phyloP scores from a whole-genome alignment of 2,797 vertebrate genomes.

The Brotula barbata region DNA sequence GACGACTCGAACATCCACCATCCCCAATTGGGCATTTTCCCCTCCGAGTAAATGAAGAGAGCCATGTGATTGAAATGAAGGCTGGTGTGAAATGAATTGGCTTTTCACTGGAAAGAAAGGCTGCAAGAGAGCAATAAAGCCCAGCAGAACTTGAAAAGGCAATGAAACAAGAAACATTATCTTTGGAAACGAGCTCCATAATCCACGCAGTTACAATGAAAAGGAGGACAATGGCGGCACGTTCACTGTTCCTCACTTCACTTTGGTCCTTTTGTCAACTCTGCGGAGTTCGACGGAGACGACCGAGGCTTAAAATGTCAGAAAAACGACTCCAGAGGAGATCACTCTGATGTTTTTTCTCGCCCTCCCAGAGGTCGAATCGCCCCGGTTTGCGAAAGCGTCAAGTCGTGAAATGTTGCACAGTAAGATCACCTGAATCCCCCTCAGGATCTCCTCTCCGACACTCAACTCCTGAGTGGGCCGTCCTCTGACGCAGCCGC shows the following conservation, averaged over 20 bases:
- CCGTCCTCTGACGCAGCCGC: slow-evolving; percentile 55
- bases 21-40: slow-evolving; percentile 44
- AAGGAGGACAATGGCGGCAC: slow-evolving; percentile 54
- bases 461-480: slow-evolving; percentile 56
- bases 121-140: slow-evolving; percentile 56
- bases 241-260: slow-evolving; percentile 22
- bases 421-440: slow-evolving; percentile 54
- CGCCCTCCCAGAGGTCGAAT: slow-evolving; percentile 6
- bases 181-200: slow-evolving; percentile 67
- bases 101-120: slow-evolving; percentile 60
- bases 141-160: slow-evolving; percentile 47
- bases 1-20: slow-evolving; percentile 29
- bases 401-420: slow-evolving; percentile 39
- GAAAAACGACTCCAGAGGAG: too few species aligned
- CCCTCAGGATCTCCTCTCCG: slow-evolving; percentile 55
- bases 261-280: slow-evolving; percentile 59
- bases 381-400: slow-evolving; percentile 30
- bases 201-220: slow-evolving; percentile 72
- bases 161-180: slow-evolving; percentile 72
- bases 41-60: slow-evolving; percentile 30
- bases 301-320: slow-evolving; percentile 39
- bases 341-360: too few species aligned
- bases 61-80: slow-evolving; percentile 47
- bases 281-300: slow-evolving; percentile 37
- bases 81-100: slow-evolving; percentile 55